Evolutionary conservation across 2,113 vertebrate genomes (phyloP).

Genomic region (Artemisiospiza belli): DNA sequence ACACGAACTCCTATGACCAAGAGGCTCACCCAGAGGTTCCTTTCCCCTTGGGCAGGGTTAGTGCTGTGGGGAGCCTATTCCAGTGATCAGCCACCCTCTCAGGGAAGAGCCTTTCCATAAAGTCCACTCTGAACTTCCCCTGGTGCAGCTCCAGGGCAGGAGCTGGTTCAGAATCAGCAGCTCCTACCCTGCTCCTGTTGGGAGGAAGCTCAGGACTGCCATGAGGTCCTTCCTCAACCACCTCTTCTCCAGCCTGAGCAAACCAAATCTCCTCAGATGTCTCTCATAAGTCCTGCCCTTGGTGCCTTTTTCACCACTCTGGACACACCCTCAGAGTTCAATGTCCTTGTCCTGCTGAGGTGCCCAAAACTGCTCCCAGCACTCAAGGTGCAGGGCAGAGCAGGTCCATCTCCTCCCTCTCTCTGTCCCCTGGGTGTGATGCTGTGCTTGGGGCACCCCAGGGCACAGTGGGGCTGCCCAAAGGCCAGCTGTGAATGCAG

Average conservation of each 20-base stretch:
- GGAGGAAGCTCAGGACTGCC: too few species aligned
- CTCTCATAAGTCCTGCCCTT: rapidly evolving
- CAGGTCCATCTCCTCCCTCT: background rate
- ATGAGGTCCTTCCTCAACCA: background rate
- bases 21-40: background rate
- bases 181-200: background rate
- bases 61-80: background rate
- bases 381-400: rapidly evolving
- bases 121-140: background rate
- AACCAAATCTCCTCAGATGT: background rate
- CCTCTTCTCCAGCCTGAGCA: background rate
- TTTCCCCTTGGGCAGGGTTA: background rate
- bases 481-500: background rate
- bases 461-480: background rate
- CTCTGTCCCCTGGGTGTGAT: background rate
- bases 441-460: background rate
- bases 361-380: background rate
- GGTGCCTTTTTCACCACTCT: background rate
- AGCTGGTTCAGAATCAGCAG: background rate
- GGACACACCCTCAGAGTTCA: rapidly evolving
- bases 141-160: background rate
- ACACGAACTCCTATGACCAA: rapidly evolving
- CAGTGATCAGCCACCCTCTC: background rate
- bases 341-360: background rate
- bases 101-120: background rate